Base-by-base conservation (phyloP, 2,797 vertebrate genomes). In the Schizopygopsis pylzovi region DNA sequence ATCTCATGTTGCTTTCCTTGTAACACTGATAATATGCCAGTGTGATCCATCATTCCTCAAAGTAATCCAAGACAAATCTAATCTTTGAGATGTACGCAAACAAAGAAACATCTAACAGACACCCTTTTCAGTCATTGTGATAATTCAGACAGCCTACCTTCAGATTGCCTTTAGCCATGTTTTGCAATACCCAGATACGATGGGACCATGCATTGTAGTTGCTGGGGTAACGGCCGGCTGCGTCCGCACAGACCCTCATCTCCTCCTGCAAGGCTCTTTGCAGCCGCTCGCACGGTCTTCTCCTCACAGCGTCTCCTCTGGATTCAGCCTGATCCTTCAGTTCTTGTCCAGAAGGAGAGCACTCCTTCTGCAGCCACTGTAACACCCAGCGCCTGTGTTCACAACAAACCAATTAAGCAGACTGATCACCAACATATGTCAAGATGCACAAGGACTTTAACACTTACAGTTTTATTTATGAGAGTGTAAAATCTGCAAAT, bases 181-280 rank as follows among this genome's bases (percentile, higher is more conserved):
- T 95, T 87, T 98, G 97, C 81, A 99, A 93, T 87, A 99, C 97
- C 98, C 98, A 99, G 92, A 98, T 98, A 71, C 98, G 98, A 92
- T 99, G 98, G 18, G 98, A 99, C 98, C 98, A 99, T 90, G 98
- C 98, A 8, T 99, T 99, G 91, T 99, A 99, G 94, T 99, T 99
- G 93, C 98, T 99, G 86, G 98, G 96, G 70, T 99, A 99, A 41
- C 97, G 96, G 82, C 96, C 95, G 20, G 98, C 97, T 12, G 98
- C 98, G n/a, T 98, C 97, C 10, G 95, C 92, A 89, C 98, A 99
- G 85, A 99, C 97, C 84, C 94, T 96, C 95, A 99, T 97, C 93
- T 99, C 98, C 83, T 98, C 96, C 83, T 94, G 96, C 70, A 98
- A 92, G 2, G 96, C 93, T 84, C 87, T 91, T 67, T 96, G 95